Evolutionary conservation across 2,113 vertebrate species (phyloP).

Genomic region (Xyrauchen texanus): DNA sequence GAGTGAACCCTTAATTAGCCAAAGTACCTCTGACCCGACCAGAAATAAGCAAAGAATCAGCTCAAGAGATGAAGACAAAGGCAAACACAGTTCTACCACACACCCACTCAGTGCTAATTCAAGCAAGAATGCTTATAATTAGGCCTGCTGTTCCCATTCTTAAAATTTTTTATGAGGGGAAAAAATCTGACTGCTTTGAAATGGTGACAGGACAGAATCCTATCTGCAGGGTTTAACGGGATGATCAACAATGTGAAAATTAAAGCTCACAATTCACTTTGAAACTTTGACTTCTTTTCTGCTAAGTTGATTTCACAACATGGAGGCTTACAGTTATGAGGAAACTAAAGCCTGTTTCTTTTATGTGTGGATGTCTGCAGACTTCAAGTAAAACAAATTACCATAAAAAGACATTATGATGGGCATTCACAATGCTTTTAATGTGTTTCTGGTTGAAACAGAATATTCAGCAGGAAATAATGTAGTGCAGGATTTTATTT

Average conservation of each 20-base stretch:
- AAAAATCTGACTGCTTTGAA: slow-evolving; percentile 72
- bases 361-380: too few relatives aligned
- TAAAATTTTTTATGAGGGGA: slow-evolving; percentile 78
- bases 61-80: slow-evolving; percentile 78
- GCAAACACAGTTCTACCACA: slow-evolving; percentile 74
- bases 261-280: slow-evolving; percentile 14
- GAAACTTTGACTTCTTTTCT: slow-evolving; percentile 5
- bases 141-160: slow-evolving; percentile 82
- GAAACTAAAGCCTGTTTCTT: background rate
- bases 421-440: too few relatives aligned
- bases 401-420: too few relatives aligned
- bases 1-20: slow-evolving; percentile 86
- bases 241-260: slow-evolving; percentile 39
- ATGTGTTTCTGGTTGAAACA: too few relatives aligned
- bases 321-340: background rate
- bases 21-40: slow-evolving; percentile 84
- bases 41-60: slow-evolving; percentile 85
- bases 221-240: slow-evolving; percentile 73
- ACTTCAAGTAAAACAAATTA: too few relatives aligned
- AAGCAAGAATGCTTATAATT: slow-evolving; percentile 85
- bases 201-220: slow-evolving; percentile 79
- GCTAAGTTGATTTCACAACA: background rate
- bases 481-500: too few relatives aligned
- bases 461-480: too few relatives aligned
- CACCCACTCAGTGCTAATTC: slow-evolving; percentile 84